phyloP scores from a whole-genome alignment of 2,113 vertebrate genomes.

The Thermophis baileyi region DNA sequence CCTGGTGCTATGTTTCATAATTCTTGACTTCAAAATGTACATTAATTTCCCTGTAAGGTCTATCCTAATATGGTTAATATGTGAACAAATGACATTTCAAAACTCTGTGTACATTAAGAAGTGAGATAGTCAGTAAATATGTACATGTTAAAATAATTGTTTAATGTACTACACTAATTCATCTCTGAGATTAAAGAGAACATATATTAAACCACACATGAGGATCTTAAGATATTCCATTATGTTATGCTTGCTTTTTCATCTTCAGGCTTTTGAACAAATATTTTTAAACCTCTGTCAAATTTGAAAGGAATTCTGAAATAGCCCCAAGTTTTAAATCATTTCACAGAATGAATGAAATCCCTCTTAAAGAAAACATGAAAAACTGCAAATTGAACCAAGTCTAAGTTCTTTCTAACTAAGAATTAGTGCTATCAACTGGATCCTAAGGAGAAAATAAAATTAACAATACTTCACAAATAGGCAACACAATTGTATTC shows the following conservation, averaged over 20 bases:
- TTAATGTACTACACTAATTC: not conserved
- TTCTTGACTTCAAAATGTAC: not conserved
- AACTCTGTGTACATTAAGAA: not conserved
- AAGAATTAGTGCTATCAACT: not conserved
- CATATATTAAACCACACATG: not conserved
- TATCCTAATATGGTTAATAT: not conserved
- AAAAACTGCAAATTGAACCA: not conserved
- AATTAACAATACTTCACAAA: not conserved
- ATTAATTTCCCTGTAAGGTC: not conserved
- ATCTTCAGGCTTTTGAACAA: not conserved
- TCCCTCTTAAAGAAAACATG: not conserved
- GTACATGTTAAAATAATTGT: not conserved
- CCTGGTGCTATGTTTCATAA: not conserved
- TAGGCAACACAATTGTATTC: not conserved
- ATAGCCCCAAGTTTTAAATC: not conserved
- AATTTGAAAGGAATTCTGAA: not conserved
- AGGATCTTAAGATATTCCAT: not conserved
- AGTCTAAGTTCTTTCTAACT: not conserved
- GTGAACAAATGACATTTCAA: not conserved
- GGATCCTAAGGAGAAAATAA: not conserved
- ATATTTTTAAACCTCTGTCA: not conserved
- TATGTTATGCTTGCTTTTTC: not conserved
- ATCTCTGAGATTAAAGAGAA: not conserved
- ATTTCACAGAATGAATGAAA: not conserved
- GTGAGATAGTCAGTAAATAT: not conserved